A percentile compares a stretch with the other conserved stretches of the same genome.
These are phyloP conservation scores for Pseudoatta argentina DNA, from an alignment of 1,140 invertebrate species.

Conservation along the genomic window DNA sequence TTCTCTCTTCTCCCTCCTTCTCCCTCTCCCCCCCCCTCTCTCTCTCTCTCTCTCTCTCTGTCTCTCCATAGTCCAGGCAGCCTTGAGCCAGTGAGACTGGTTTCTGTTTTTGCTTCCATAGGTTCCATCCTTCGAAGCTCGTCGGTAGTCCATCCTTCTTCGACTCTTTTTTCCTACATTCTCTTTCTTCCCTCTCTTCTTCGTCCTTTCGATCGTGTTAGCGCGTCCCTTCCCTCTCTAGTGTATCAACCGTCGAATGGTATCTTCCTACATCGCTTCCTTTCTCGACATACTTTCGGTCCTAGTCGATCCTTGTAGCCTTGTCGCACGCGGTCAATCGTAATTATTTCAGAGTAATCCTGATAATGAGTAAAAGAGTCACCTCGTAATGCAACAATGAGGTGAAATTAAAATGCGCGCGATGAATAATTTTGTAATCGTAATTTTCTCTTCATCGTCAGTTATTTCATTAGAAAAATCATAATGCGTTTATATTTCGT, in stretches of 20 bases:
- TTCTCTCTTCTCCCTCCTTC: neutral
- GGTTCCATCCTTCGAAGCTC: constrained; percentile 84
- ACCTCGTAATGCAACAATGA: neutral
- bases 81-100: constrained; percentile 87
- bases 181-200: constrained; percentile 40
- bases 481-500: neutral
- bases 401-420: neutral
- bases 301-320: constrained; percentile 47
- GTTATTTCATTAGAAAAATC: neutral
- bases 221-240: constrained; percentile 66
- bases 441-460: neutral
- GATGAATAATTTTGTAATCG: neutral
- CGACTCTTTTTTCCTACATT: constrained; percentile 71
- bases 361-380: constrained; percentile 16
- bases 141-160: constrained; percentile 84
- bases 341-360: constrained; percentile 76
- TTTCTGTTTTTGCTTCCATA: constrained; percentile 87
- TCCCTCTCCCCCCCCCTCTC: neutral
- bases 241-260: constrained; percentile 62
- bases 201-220: constrained; percentile 70
- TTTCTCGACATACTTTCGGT: constrained; percentile 41
- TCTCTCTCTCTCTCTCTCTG: neutral
- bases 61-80: constrained; percentile 75
- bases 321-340: constrained; percentile 22
- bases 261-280: constrained; percentile 66